Conservation (phyloP, 2,113 vertebrate genomes). For the Pseudolaguvia tuberculata region DNA sequence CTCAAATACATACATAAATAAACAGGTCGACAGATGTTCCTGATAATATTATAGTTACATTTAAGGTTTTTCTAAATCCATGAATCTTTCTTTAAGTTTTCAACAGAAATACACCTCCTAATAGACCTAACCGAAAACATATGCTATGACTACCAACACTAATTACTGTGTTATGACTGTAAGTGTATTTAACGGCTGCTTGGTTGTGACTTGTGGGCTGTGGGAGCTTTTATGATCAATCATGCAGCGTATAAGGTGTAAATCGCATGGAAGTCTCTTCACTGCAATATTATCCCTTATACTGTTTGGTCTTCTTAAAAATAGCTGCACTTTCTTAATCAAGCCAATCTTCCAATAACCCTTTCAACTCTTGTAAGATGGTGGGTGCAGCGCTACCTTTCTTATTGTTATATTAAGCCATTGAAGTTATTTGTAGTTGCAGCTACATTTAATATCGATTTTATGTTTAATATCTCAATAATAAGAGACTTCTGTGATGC, state of each 20-base stretch:
- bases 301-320: neutral
- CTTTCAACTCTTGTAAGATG: neutral
- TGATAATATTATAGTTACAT: too few relatives aligned
- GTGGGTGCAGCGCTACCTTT: neutral
- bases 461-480: neutral
- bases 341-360: conserved; percentile 1
- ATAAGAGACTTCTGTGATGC: neutral
- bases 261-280: neutral
- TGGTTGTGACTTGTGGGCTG: conserved; percentile 15
- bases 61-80: too few relatives aligned
- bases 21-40: too few relatives aligned
- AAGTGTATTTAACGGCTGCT: conserved; percentile 18
- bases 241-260: neutral
- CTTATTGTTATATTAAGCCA: neutral
- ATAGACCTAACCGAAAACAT: too few relatives aligned
- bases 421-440: too few relatives aligned
- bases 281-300: neutral
- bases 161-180: conserved; percentile 9
- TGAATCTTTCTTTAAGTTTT: too few relatives aligned
- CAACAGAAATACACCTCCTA: too few relatives aligned
- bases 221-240: conserved; percentile 9
- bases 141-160: neutral
- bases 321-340: neutral
- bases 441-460: neutral
- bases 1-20: too few relatives aligned